A percentile compares a stretch with the other conserved stretches of the same genome.
phyloP scores from a whole-genome alignment of 2,888 invertebrate genomes.

The Caenorhabditis angaria region DNA sequence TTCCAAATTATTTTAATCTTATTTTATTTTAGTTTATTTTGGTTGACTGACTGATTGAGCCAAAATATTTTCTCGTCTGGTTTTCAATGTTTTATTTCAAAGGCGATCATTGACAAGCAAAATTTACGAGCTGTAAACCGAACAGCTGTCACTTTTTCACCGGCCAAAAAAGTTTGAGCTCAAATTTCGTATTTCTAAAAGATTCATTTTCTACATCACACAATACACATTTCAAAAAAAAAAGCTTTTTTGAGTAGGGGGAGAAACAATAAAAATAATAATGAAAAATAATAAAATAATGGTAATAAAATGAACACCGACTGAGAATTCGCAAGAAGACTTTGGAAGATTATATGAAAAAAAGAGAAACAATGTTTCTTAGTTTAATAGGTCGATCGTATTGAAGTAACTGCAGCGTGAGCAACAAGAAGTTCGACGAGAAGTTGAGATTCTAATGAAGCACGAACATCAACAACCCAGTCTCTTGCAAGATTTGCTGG shows the following conservation, averaged over 20 bases:
- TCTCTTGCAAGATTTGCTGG: conserved; percentile 84
- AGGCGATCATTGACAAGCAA: too few relatives aligned
- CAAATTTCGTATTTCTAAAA: conserved; percentile 2
- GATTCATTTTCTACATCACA: conserved; percentile 4
- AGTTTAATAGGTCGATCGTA: conserved; percentile 67
- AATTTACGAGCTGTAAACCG: conserved; percentile 1
- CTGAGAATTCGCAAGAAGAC: conserved; percentile 1
- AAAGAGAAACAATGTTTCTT: not conserved
- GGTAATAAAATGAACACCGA: not conserved
- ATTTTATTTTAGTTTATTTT: not conserved
- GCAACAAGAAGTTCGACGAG: conserved; percentile 89
- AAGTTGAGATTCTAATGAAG: conserved; percentile 61
- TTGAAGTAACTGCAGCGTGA: conserved; percentile 82
- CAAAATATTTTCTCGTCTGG: too few relatives aligned
- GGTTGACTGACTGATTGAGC: conserved; percentile 1
- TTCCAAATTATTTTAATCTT: not conserved
- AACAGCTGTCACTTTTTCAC: not conserved
- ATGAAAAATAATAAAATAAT: not conserved
- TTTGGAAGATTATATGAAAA: not conserved
- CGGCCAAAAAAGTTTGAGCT: not conserved
- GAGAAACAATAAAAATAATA: not conserved
- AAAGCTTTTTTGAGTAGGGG: not conserved
- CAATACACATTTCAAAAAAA: conserved; percentile 3
- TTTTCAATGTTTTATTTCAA: too few relatives aligned
- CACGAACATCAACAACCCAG: conserved; percentile 83